A percentile compares a stretch with the other conserved stretches of the same genome.
Conservation (phyloP, 1,140 invertebrate species). For the Anthonomus grandis region DNA sequence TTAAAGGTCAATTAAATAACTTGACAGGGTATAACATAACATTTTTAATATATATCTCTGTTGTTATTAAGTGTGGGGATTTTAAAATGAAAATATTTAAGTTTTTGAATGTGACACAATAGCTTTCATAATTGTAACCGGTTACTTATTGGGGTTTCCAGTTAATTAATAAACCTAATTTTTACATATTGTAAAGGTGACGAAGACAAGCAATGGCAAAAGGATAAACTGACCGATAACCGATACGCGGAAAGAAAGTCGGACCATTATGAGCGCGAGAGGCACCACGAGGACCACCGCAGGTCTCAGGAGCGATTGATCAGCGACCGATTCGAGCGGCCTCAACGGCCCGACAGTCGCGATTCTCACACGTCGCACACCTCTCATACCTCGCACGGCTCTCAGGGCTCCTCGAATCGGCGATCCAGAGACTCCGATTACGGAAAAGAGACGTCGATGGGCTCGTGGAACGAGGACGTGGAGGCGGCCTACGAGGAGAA, state of each 20-base stretch:
- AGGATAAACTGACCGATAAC: constrained; percentile 32
- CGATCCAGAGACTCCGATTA: constrained; percentile 47
- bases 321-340: constrained; percentile 48
- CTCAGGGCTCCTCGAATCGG: constrained; percentile 38
- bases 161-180: too few relatives aligned
- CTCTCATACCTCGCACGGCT: constrained; percentile 40
- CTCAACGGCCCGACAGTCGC: constrained; percentile 59
- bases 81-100: too few relatives aligned
- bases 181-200: constrained; percentile 17
- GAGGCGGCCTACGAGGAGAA: constrained; percentile 52
- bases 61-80: too few relatives aligned
- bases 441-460: constrained; percentile 38
- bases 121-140: too few relatives aligned
- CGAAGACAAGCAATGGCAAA: constrained; percentile 34
- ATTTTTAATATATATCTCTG: too few relatives aligned
- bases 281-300: constrained; percentile 23
- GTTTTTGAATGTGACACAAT: too few relatives aligned
- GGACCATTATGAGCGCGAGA: constrained; percentile 12
- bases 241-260: constrained; percentile 9
- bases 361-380: constrained; percentile 56
- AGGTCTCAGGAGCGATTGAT: constrained; percentile 26
- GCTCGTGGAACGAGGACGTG: constrained; percentile 51
- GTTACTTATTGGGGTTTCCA: too few relatives aligned
- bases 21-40: too few relatives aligned
- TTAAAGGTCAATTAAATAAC: too few relatives aligned